Base-by-base conservation (phyloP, 2,888 invertebrate genomes). In the Parelbella ahira region DNA sequence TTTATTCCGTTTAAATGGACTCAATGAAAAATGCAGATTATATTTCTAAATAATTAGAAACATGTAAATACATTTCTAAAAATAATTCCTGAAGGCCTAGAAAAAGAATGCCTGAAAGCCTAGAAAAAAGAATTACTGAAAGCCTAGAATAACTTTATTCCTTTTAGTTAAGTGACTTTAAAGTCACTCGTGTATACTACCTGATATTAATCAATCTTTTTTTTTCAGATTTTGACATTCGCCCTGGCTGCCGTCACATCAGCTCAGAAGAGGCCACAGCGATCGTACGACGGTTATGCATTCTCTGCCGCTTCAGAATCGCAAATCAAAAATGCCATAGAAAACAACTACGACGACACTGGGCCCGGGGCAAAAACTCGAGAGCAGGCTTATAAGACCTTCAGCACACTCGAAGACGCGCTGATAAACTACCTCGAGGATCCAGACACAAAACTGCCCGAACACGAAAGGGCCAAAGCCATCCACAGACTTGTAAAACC, bases 311-410 rank as follows among this genome's bases (percentile, higher is more conserved):
- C 88, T 0, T 74, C 87, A 1, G 60, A 68, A 6, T 60, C 77
- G 0, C 88, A 88, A 52, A 73, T 84, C 27, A 64, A 66, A 23
- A 83, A 80, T 47, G 88, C 88, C 5, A 44, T 73, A 10, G 83
- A 88, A 27, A 87, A 80, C 63, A 75, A 77, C 48, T 88, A 80
- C 45, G 88, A 88, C 46, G 68, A 81, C 52, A 88, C 88, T 0
- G 88, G 88, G 3, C 88, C 88, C 0, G 86, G 82, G 2, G 76
- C 82, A 0, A 75, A 72, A 10, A 45, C 53, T 1, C 70, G 61
- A 0, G 74, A 73, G 34, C 61, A 54, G 41, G 87, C 86, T 0
- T 83, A 78, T 63, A 64, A 66, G 10, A 80, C 78, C 0, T 83
- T 75, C 58, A 71, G 63, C 10, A 76, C 50, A 9, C 37, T 84